These are phyloP conservation scores for Alsophila aescularia DNA, from an alignment of 2,888 invertebrate genomes.

Conservation along the genomic window DNA sequence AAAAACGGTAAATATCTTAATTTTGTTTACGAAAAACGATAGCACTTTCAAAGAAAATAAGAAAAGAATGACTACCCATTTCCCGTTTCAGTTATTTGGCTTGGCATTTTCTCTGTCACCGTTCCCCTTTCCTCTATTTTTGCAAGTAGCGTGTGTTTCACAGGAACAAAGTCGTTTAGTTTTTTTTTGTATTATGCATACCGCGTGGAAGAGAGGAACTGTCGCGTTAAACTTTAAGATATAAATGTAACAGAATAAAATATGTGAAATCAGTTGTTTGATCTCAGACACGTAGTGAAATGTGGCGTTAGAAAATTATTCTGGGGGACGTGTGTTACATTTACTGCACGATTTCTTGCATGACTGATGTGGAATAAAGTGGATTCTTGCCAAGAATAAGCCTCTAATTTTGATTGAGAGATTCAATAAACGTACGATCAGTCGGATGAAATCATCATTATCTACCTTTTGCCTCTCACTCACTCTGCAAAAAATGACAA, in stretches of 20 bases:
- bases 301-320: slow-evolving; percentile 14
- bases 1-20: neutral
- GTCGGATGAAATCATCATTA: no score
- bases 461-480: no score
- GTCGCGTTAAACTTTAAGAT: neutral
- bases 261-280: slow-evolving; percentile 21
- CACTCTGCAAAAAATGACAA: no score
- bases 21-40: slow-evolving; percentile 13
- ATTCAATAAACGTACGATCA: no score
- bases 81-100: slow-evolving; percentile 21
- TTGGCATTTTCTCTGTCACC: slow-evolving; percentile 9
- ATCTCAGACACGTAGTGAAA: slow-evolving; percentile 21
- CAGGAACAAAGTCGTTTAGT: slow-evolving; percentile 8
- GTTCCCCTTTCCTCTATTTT: slow-evolving; percentile 12
- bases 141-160: neutral
- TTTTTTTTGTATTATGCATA: slow-evolving; percentile 10
- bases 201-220: neutral
- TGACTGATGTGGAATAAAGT: neutral
- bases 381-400: neutral
- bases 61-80: slow-evolving; percentile 10
- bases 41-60: slow-evolving; percentile 14
- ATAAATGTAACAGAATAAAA: slow-evolving; percentile 20
- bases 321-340: neutral
- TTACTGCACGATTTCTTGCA: slow-evolving; percentile 2
- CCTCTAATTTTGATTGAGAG: no score